Evolutionary conservation across 2,113 vertebrate genomes (phyloP), one percentile per base, ranked within the genome.

Genomic region (Oophaga pumilio): DNA sequence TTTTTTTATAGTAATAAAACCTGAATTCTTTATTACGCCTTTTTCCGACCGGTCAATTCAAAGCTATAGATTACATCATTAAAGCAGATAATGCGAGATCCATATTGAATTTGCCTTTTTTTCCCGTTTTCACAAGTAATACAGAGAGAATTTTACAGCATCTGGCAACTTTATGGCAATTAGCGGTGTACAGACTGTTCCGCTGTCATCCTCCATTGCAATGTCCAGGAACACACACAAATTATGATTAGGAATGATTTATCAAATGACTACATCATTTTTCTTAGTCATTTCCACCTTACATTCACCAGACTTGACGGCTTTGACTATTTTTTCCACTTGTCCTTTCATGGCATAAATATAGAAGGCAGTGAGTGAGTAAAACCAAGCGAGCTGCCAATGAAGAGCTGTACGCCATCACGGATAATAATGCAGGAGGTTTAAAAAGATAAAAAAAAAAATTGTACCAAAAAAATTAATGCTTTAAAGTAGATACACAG

Each of bases 91-190:
- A 89, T 91, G 91, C 50, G 80, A 84, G 9, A 0, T 91, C 92
- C 79, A 87, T 86, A 82, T 0, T 1, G 82, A 90, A 87, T 91
- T 92, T 91, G 24, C 76, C 90, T 90, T 0, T 69, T 93, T n/a
- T 43, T 43, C 5, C 33, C 62, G 2, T 17, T 59, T 76, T 87
- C 89, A 17, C 86, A 91, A 84, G 81, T 85, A 90, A 15, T 69
- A 88, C 87, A 83, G 90, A 89, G 91, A 94, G 91, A 91, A 91
- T 94, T 93, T 92, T 91, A 91, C 52, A 90, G 90, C 91, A 94
- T 93, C 94, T 95, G 94, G 91, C 87, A 56, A 87, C 88, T 93
- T 94, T 93, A 92, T 91, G 90, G 89, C 89, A 94, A 94, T 96
- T 95, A 93, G 90, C 91, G 92, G 85, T 91, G 91, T 90, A 89